Base-by-base conservation (phyloP, 2,113 vertebrate genomes). In the Anarrhichthys ocellatus region DNA sequence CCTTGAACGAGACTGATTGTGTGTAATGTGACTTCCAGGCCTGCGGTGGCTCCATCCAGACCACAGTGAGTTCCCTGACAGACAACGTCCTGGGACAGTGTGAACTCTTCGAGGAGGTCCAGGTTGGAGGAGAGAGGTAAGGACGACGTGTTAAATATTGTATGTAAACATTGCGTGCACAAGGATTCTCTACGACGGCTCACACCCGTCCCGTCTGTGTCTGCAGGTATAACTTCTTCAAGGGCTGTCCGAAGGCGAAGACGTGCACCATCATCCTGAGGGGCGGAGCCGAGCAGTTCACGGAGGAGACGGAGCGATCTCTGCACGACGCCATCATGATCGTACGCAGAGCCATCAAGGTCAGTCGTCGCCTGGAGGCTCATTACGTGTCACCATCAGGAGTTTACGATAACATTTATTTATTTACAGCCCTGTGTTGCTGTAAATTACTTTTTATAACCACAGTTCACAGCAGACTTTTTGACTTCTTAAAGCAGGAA, bases 261-360 rank as follows among this genome's bases (percentile, higher is more conserved):
- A 99, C 98, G 0, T 99, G 98, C 88, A 99, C 98, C 9, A 97
- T 99, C 82, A 96, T 99, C 83, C 96, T 99, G 87, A 95, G 98
- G 0, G 98, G 98, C 0, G 98, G 98, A 0, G 97, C 98, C 0
- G 97, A 99, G 62, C 98, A 99, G 94, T 99, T 99, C 92, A 99
- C 99, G 95, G 98, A 99, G 54, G 98, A 99, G 95, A 99, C 98
- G 0, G 98, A 99, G 73, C 94, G 98, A 1, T 99, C 98, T 1
- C 96, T 99, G 84, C 98, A 99, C 0, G 98, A 99, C 0, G 98
- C 98, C 91, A 99, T 99, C 94, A 99, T 99, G 98, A 99, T 99
- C 0, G 98, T 99, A 58, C 96, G 98, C 85, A 95, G 98, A 58
- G 97, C 98, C 27, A 99, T 99, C 91, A 99, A 99, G 97, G 98